Evolutionary conservation across 1,140 invertebrate genomes (phyloP).

Genomic region (Acromyrmex heyeri): DNA sequence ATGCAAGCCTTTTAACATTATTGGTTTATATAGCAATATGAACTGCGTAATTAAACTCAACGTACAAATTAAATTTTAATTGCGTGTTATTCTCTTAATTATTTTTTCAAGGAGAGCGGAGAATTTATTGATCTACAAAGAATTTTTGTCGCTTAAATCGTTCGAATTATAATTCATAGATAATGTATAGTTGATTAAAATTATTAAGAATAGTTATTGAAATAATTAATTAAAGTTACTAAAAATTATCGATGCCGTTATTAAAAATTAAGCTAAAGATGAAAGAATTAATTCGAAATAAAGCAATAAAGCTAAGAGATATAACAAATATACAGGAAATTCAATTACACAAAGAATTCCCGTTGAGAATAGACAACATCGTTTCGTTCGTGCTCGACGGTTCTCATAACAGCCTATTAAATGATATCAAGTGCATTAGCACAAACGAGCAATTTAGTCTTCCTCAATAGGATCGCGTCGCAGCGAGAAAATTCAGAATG

Average conservation of each 20-base stretch:
- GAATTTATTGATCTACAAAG: background rate
- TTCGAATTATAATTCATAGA: background rate
- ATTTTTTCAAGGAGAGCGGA: background rate
- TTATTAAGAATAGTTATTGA: background rate
- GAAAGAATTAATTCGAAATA: conserved; percentile 8
- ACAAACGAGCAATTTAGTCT: conserved; percentile 60
- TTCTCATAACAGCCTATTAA: conserved; percentile 60
- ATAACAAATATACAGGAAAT: background rate
- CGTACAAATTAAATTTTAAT: conserved; percentile 36
- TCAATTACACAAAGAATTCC: conserved; percentile 33
- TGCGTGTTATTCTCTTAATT: background rate
- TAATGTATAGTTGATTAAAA: conserved; percentile 13
- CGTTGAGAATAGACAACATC: conserved; percentile 1
- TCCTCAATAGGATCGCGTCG: conserved; percentile 52
- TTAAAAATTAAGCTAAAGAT: conserved; percentile 17
- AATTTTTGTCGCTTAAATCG: background rate
- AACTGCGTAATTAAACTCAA: conserved; percentile 4
- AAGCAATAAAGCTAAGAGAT: conserved; percentile 3
- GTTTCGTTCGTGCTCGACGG: conserved; percentile 29
- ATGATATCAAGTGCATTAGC: conserved; percentile 56
- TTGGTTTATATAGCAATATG: conserved; percentile 11
- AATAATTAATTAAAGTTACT: background rate
- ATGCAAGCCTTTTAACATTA: conserved; percentile 23
- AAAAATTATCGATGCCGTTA: background rate
- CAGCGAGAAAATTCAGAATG: conserved; percentile 50